Percentiles rank a stretch among this genome's conserved stretches.
These are phyloP conservation scores for Rhinoderma darwinii DNA, from an alignment of 2,113 vertebrate genomes.

Conservation along the genomic window DNA sequence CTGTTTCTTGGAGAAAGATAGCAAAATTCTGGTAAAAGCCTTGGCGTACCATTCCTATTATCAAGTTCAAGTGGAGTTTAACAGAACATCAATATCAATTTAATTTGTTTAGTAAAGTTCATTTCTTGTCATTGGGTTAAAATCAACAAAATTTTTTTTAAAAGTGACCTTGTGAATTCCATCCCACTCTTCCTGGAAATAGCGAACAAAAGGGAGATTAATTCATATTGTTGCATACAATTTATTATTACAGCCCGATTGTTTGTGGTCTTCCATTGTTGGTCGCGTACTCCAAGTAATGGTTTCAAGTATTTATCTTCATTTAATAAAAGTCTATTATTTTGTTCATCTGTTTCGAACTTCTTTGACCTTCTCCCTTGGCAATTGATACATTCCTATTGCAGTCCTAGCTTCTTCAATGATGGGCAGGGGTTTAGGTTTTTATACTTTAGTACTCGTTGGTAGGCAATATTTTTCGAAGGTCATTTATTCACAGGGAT, in stretches of 20 bases:
- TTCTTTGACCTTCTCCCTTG: neutral
- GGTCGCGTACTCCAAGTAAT: neutral
- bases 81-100: constrained; percentile 44
- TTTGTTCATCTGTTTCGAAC: neutral
- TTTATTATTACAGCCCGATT: neutral
- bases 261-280: neutral
- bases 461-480: neutral
- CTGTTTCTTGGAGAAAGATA: neutral
- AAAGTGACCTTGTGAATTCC: neutral
- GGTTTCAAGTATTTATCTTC: neutral
- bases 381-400: neutral
- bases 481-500: constrained; percentile 19
- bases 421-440: neutral
- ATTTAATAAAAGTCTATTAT: constrained; percentile 22
- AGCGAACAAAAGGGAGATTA: neutral
- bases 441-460: neutral
- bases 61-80: constrained; percentile 21
- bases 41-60: neutral
- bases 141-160: neutral
- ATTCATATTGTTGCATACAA: neutral
- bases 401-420: neutral
- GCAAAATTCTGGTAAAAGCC: neutral
- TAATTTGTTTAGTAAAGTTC: constrained; percentile 5
- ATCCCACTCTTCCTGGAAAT: neutral
- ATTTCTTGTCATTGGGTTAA: neutral